Percentiles rank a stretch among this genome's conserved stretches.
Conservation (phyloP, 2,888 invertebrate species). For the Phytoseiulus persimilis region DNA sequence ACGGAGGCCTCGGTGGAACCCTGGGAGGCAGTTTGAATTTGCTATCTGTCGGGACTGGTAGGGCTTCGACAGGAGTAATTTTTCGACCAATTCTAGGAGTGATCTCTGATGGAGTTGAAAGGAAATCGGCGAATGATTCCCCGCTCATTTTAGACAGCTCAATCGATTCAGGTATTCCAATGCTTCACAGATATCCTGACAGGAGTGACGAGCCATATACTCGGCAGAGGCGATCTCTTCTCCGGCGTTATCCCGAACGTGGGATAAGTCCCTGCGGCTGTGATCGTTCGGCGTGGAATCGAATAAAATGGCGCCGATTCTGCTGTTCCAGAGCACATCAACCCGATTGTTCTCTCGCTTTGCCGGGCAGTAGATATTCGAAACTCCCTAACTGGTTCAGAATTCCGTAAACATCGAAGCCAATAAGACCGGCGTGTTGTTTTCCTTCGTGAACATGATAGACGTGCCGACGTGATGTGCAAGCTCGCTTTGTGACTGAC, state of each 20-base stretch:
- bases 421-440: not conserved
- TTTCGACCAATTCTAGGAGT: too few relatives aligned
- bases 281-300: too few relatives aligned
- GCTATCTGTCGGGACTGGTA: not conserved
- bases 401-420: not conserved
- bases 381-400: too few relatives aligned
- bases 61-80: not conserved
- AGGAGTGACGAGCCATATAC: not conserved
- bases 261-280: too few relatives aligned
- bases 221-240: conserved; percentile 13
- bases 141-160: not conserved
- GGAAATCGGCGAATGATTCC: not conserved
- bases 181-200: not conserved
- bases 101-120: too few relatives aligned
- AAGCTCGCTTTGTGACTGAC: not conserved
- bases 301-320: too few relatives aligned
- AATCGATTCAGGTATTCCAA: not conserved
- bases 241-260: conserved; percentile 6
- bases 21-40: conserved; percentile 12
- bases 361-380: too few relatives aligned
- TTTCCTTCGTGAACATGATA: not conserved
- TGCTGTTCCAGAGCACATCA: too few relatives aligned
- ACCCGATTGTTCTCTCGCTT: too few relatives aligned
- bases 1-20: not conserved
- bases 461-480: not conserved